Evolutionary conservation across 2,888 invertebrate genomes (phyloP).

Genomic region (Pammene aurita): DNA sequence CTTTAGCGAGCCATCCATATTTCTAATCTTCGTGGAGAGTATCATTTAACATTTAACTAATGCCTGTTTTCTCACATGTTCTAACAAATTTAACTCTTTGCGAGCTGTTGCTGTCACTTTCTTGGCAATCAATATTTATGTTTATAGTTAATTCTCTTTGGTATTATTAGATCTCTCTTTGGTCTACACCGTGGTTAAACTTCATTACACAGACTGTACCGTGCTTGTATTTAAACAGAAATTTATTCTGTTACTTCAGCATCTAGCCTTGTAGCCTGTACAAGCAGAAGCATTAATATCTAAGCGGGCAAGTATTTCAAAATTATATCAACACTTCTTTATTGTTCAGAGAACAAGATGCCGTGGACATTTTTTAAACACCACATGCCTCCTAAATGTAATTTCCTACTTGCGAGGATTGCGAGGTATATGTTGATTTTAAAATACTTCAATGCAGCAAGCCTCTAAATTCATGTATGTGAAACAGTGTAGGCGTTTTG

Average conservation of each 20-base stretch:
- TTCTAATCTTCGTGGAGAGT: neutral
- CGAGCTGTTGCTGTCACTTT: conserved; percentile 14
- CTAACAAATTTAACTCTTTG: neutral
- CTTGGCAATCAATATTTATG: conserved; percentile 4
- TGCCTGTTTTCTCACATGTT: neutral
- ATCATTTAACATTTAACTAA: neutral
- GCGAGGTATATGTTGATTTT: neutral
- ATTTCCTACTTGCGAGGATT: no score
- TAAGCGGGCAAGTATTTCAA: no score
- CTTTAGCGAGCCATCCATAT: neutral
- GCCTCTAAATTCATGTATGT: neutral
- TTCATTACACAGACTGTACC: neutral
- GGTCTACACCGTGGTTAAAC: neutral
- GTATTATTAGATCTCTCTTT: neutral
- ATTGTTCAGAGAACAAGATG: no score
- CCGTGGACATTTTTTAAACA: no score
- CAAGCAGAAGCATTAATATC: no score
- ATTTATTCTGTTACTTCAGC: neutral
- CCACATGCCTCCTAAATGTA: no score
- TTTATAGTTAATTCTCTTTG: neutral
- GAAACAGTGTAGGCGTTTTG: conserved; percentile 1
- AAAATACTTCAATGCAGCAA: neutral
- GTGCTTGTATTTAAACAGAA: neutral
- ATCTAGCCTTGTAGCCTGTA: no score
- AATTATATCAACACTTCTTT: no score